Percentiles rank a stretch among this genome's conserved stretches.
Evolutionary conservation across 2,797 vertebrate species (phyloP).

Genomic region (Meriones psammophilus): DNA sequence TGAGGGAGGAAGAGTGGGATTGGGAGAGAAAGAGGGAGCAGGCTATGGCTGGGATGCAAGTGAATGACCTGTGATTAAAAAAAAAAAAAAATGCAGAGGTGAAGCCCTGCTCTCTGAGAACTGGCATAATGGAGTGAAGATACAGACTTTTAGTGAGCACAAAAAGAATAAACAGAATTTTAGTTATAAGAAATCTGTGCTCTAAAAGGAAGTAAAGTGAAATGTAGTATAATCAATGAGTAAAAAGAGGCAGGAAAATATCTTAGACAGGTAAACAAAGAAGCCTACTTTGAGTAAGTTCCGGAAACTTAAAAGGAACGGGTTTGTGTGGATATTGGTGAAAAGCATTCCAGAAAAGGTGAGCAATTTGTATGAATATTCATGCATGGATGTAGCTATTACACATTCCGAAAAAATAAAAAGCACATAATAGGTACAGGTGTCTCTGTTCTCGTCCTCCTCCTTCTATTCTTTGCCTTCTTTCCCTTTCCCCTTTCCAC

Average conservation of each 20-base stretch:
- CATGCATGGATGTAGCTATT: fast-evolving
- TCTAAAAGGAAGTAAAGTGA: background rate
- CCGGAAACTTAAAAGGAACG: background rate
- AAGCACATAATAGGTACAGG: background rate
- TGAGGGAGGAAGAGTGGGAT: background rate
- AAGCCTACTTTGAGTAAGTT: background rate
- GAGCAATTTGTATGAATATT: background rate
- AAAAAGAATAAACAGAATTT: background rate
- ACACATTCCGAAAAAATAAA: background rate
- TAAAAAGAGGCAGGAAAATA: background rate
- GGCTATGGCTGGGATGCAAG: no score
- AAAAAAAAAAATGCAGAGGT: no score
- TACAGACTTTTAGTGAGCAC: background rate
- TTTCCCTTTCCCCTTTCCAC: background rate
- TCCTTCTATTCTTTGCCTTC: background rate
- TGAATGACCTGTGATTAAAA: no score
- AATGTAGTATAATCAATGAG: background rate
- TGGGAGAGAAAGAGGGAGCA: no score
- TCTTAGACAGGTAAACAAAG: background rate
- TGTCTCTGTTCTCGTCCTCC: background rate
- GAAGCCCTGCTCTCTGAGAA: background rate
- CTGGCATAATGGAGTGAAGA: background rate
- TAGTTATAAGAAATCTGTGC: background rate
- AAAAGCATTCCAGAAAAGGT: background rate
- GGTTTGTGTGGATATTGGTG: constrained; percentile 34